Evolutionary conservation across 1,140 invertebrate genomes (phyloP), one percentile per base, ranked within the genome.

Genomic region (Drosophila mayri): DNA sequence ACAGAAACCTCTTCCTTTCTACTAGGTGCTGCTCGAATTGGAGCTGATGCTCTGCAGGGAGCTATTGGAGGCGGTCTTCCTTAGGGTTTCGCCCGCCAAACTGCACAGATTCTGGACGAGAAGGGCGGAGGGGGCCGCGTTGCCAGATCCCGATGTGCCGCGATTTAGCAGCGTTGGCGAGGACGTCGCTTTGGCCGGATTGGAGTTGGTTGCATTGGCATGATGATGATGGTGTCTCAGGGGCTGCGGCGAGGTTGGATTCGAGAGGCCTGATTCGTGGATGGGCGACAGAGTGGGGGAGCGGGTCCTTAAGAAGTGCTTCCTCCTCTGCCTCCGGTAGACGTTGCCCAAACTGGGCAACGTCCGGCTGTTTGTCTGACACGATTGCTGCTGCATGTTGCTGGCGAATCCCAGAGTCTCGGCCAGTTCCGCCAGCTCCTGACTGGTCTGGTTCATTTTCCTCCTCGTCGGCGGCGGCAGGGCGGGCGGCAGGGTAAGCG

Each of bases 261-360:
- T 96, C 5, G 95, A 96, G 3, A 96, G 93, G n/a, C 96, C 95
- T 16, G 95, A 95, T 79, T 96, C 95, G 41, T 95, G 94, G 35
- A 96, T 96, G 11, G 96, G 96, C 35, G 95, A 96, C 44, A 96
- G 90, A 37, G 94, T 94, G 65, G 93, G 94, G n/a, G 93, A 95
- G 91, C 91, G 94, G 65, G 77, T 94, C 81, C 79, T 94, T 90
- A 59, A 91, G 83, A 65, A 94, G 83, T 87, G 94, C 75, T 94
- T 94, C 6, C 93, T 76, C 20, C 93, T 82, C 18, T 91, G 92
- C 0, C 93, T 90, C 18, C 92, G 50, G 47, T 91, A 92, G n/a
- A 92, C 71, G 44, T 91, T 87, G 9, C 77, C 75, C 30, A 90
- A 35, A 4, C 63, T 76, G 11, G 84, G 84, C 68, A 90, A 3